These are phyloP conservation scores for Gallinago stenura DNA, from an alignment of 2,797 vertebrate genomes.

Conservation along the genomic window DNA sequence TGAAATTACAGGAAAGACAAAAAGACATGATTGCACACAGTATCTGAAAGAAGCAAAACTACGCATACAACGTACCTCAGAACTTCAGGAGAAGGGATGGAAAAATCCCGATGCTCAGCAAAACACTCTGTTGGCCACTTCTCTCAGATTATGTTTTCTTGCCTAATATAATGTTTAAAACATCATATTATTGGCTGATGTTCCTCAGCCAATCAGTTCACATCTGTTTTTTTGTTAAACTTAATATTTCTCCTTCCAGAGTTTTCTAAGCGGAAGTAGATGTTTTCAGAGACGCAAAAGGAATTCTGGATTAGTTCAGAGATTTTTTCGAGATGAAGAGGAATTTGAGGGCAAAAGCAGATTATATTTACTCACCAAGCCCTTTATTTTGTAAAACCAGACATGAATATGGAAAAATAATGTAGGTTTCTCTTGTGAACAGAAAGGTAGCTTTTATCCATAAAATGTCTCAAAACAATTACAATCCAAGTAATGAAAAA, in stretches of 20 bases:
- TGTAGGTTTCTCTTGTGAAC: neutral
- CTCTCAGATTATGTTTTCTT: neutral
- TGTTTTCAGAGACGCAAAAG: constrained; percentile 26
- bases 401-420: neutral
- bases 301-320: neutral
- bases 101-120: neutral
- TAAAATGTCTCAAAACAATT: neutral
- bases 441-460: neutral
- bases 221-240: neutral
- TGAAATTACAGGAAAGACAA: neutral
- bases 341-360: neutral
- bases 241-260: neutral
- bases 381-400: neutral
- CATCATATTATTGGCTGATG: neutral
- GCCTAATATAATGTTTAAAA: neutral
- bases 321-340: neutral
- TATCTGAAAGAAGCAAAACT: neutral
- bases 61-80: neutral
- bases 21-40: neutral
- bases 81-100: neutral
- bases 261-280: neutral
- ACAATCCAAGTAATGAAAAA: neutral
- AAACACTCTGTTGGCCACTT: neutral
- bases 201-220: neutral
- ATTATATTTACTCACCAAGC: neutral